Evolutionary conservation across 1,140 invertebrate genomes (phyloP).

Genomic region (Idris sp.): DNA sequence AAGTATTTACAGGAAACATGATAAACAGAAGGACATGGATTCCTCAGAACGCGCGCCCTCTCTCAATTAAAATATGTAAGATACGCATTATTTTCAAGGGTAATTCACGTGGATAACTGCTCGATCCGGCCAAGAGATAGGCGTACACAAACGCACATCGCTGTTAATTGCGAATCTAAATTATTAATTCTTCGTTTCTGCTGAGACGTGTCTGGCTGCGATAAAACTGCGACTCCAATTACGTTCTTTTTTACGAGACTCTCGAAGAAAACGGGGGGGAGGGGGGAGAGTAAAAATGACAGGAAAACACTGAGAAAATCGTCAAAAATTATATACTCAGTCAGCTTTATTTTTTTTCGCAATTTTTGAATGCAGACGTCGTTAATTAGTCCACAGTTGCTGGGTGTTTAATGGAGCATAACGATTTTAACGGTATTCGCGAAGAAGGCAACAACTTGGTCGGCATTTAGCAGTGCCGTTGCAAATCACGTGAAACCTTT

Average conservation of each 20-base stretch:
- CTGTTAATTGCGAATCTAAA: constrained; percentile 29
- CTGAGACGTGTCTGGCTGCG: background rate
- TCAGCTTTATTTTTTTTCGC: constrained; percentile 13
- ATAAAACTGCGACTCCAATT: constrained; percentile 11
- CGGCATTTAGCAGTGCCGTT: constrained; percentile 45
- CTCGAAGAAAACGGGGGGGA: background rate
- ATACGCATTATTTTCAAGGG: constrained; percentile 35
- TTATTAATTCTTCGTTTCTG: constrained; percentile 13
- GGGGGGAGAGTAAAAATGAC: too few relatives aligned
- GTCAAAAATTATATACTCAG: too few relatives aligned
- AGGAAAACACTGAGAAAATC: too few relatives aligned
- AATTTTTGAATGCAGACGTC: constrained; percentile 23
- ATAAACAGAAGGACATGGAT: constrained; percentile 26
- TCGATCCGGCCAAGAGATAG: constrained; percentile 29
- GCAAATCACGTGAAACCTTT: constrained; percentile 34
- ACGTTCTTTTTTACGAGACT: constrained; percentile 1
- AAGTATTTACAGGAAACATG: constrained; percentile 37
- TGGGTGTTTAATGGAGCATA: constrained; percentile 62
- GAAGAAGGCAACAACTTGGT: constrained; percentile 40
- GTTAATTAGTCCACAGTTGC: constrained; percentile 53
- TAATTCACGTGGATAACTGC: constrained; percentile 29
- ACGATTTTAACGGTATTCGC: constrained; percentile 59
- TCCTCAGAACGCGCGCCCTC: constrained; percentile 19
- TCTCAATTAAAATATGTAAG: constrained; percentile 31
- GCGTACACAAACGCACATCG: background rate